phyloP scores from a whole-genome alignment of 2,888 invertebrate genomes.

The Byasa hedistus region DNA sequence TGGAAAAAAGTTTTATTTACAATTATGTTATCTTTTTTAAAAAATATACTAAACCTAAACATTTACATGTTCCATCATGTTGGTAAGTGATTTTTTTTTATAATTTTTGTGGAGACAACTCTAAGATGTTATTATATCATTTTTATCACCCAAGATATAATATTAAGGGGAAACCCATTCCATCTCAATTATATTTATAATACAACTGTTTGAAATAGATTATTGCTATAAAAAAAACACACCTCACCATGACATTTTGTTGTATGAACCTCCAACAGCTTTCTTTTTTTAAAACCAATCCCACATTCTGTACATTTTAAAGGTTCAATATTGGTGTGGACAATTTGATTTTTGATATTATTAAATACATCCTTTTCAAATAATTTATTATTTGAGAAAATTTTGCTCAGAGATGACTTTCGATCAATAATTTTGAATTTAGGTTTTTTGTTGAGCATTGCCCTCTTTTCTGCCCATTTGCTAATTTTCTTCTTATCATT shows the following conservation, averaged over 20 bases:
- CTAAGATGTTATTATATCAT: too few species aligned
- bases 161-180: too few species aligned
- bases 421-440: constrained; percentile 43
- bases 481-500: constrained; percentile 32
- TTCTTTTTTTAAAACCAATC: constrained; percentile 33
- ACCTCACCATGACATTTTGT: constrained; percentile 34
- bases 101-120: too few species aligned
- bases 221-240: constrained; percentile 9
- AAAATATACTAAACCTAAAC: too few species aligned
- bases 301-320: constrained; percentile 41
- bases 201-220: too few species aligned
- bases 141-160: too few species aligned
- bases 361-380: constrained; percentile 31
- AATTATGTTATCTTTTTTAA: too few species aligned
- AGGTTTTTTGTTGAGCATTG: constrained; percentile 42
- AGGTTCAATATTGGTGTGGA: constrained; percentile 29
- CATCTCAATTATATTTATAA: too few species aligned
- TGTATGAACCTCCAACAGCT: constrained; percentile 33
- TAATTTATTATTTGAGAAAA: constrained; percentile 37
- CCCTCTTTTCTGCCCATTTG: constrained; percentile 43
- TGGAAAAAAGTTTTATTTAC: constrained; percentile 31
- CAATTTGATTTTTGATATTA: constrained; percentile 33
- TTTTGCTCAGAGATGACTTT: neutral
- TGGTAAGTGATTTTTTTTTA: too few species aligned
- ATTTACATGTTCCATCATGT: too few species aligned